Percentiles rank a stretch among this genome's conserved stretches.
Evolutionary conservation across 2,797 vertebrate genomes (phyloP).

Genomic region (Smutsia gigantea): DNA sequence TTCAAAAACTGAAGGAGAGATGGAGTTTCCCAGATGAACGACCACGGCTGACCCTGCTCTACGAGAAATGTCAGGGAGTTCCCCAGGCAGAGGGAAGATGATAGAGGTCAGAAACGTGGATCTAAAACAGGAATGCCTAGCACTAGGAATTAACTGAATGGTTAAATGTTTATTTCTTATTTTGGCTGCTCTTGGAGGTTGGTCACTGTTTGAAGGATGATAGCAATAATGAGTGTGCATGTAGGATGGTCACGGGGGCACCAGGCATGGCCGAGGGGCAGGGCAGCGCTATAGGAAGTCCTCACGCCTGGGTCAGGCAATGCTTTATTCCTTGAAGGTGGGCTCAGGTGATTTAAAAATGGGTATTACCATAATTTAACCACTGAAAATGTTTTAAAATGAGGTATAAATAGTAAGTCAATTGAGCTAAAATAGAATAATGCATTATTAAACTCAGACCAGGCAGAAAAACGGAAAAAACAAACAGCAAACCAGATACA

Average conservation of each 20-base stretch:
- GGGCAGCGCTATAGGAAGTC: too few relatives aligned
- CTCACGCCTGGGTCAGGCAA: too few relatives aligned
- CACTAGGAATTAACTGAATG: background rate
- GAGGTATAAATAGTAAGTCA: background rate
- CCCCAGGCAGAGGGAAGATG: background rate
- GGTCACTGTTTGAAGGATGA: background rate
- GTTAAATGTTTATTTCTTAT: background rate
- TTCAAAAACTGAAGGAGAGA: background rate
- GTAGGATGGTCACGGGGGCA: background rate
- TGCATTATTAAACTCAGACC: background rate
- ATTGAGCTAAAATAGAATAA: background rate
- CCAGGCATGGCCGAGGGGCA: background rate
- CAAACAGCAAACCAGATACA: background rate
- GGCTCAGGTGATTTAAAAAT: background rate
- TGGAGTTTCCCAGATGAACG: background rate
- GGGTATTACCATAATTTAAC: background rate
- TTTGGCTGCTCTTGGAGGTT: background rate
- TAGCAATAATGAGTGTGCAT: background rate
- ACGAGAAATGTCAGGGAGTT: background rate
- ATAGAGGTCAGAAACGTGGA: background rate
- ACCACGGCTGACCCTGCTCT: background rate
- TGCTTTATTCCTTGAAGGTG: background rate
- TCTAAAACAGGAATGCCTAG: too few relatives aligned
- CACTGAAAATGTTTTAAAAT: background rate
- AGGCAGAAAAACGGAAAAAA: background rate